Conservation (phyloP, 2,797 vertebrate genomes). For the Amniataba percoides region DNA sequence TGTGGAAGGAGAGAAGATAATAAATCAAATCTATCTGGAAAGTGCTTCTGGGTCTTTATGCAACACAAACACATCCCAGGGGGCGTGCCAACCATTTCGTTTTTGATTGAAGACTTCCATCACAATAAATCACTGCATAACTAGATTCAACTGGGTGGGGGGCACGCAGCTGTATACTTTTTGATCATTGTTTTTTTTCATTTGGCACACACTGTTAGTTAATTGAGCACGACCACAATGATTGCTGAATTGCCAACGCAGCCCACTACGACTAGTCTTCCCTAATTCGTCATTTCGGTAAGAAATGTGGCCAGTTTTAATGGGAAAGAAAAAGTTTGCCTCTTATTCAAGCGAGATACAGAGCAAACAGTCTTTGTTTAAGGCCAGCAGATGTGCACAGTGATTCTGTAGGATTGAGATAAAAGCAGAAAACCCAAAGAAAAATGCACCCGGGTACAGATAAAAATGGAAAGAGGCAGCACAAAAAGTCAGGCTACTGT, state of each 20-base stretch:
- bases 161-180: not conserved
- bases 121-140: conserved; percentile 18
- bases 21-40: not conserved
- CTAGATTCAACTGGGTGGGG: not conserved
- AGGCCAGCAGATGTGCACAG: not conserved
- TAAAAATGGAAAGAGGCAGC: not conserved
- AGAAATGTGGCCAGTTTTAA: not conserved
- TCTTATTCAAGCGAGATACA: not conserved
- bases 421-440: not conserved
- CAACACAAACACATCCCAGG: not conserved
- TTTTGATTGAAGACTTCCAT: not conserved
- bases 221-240: conserved; percentile 4
- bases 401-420: not conserved
- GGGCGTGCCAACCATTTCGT: not conserved
- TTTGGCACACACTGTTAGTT: not conserved
- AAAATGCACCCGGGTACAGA: conserved; percentile 7
- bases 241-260: not conserved
- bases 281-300: not conserved
- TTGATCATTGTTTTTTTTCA: conserved; percentile 1
- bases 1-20: not conserved
- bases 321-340: not conserved
- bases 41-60: not conserved
- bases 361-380: not conserved
- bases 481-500: not conserved
- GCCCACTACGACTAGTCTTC: not conserved